Evolutionary conservation across 2,797 vertebrate species (phyloP), one percentile per base, ranked within the genome.

Genomic region (Thalassophryne amazonica): DNA sequence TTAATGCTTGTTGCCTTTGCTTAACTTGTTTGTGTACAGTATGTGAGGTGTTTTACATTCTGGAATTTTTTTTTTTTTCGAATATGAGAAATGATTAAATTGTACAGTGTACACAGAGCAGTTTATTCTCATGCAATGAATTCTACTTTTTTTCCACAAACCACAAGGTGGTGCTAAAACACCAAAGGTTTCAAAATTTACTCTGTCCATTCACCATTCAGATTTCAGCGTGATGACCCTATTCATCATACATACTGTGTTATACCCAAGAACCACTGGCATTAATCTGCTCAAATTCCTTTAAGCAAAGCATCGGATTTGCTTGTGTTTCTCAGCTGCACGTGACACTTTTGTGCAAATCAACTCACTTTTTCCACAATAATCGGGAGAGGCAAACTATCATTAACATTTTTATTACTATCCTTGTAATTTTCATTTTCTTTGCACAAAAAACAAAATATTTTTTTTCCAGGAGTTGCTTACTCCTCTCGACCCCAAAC

Each of bases 341-440:
- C 15, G 14, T 2, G 20, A 51, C 4, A 14, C n/a, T 22, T 21
- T 17, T 18, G 17, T 16, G 30, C 11, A 16, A 21, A 11, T n/a
- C n/a, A n/a, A n/a, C 16, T 13, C 4, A 3, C 3, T 32, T 31
- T 20, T 35, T 4, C 43, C 10, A 42, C 8, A 5, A 76, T 20
- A 24, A 53, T 71, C 59, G 50, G 27, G 37, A 60, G 33, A 71
- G 43, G 25, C 64, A 29, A 21, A 11, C 69, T 49, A 50, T 76
- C 65, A 76, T 85, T 79, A 88, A n/a, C 87, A 80, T 88, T 87
- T 91, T 92, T 91, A 91, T 92, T 92, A 91, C 89, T 90, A 91
- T 91, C 80, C 85, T 90, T 88, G 87, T 90, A 88, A 88, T 88
- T 90, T 88, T 87, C 68, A 85, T 90, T 86, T 88, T n/a, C 73